Evolutionary conservation across 2,797 vertebrate species (phyloP).

Genomic region (Scarus forsteni): DNA sequence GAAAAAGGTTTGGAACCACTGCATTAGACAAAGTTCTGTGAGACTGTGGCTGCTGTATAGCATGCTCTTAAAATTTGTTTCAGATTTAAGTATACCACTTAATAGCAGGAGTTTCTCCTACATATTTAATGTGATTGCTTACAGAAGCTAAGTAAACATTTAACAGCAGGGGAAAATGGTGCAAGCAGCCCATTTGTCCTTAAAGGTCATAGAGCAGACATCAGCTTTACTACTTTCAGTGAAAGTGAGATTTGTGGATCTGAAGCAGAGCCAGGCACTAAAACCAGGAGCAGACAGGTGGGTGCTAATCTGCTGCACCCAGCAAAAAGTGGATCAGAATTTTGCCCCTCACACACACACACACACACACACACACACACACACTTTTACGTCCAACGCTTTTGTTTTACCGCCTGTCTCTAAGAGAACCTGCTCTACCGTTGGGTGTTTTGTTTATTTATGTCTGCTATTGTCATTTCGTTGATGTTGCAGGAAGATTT

Average conservation of each 20-base stretch:
- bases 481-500: constrained; percentile 69
- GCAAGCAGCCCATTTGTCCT: constrained; percentile 20
- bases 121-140: constrained; percentile 26
- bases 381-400: constrained; percentile 8
- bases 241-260: constrained; percentile 53
- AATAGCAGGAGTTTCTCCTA: background rate
- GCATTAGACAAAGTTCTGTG: background rate
- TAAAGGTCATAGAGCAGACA: constrained; percentile 41
- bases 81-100: background rate
- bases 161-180: constrained; percentile 23
- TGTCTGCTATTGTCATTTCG: constrained; percentile 64
- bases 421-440: constrained; percentile 46
- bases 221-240: constrained; percentile 39
- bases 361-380: constrained; percentile 6
- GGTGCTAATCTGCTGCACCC: constrained; percentile 34
- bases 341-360: constrained; percentile 20
- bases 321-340: constrained; percentile 34
- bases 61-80: background rate
- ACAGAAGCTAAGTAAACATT: constrained; percentile 24
- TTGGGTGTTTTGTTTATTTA: constrained; percentile 62
- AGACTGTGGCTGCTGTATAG: background rate
- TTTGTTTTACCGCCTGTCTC: constrained; percentile 64
- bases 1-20: no score
- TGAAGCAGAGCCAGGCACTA: constrained; percentile 36
- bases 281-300: constrained; percentile 36